These are phyloP conservation scores for Gyps fulvus DNA, from an alignment of 2,113 vertebrate genomes.

Conservation along the genomic window DNA sequence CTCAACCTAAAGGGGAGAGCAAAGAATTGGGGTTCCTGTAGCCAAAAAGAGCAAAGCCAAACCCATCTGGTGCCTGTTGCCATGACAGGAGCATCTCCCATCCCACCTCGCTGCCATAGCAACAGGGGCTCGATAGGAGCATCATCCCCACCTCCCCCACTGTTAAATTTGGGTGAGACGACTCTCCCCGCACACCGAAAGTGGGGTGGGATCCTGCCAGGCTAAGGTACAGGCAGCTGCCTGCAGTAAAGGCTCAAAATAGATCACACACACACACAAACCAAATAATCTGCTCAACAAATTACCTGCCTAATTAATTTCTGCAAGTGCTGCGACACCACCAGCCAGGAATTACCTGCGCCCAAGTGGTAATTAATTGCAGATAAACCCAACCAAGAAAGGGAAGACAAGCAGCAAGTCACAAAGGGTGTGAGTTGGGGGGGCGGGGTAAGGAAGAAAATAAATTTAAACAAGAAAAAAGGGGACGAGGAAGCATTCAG, in stretches of 20 bases:
- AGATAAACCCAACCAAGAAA: neutral
- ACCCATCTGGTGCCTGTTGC: neutral
- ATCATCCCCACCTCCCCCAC: neutral
- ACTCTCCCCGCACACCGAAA: neutral
- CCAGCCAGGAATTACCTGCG: neutral
- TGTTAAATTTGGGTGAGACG: neutral
- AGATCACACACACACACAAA: too few relatives aligned
- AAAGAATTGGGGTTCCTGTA: neutral
- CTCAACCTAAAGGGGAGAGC: neutral
- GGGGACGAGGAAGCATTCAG: neutral
- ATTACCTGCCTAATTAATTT: neutral
- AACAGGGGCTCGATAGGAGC: neutral
- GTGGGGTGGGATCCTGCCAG: rapidly evolving
- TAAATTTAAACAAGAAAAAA: neutral
- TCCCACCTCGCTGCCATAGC: neutral
- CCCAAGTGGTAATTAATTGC: neutral
- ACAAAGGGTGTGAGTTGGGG: neutral
- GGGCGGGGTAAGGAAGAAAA: neutral
- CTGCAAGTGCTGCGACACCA: neutral
- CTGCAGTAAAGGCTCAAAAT: neutral
- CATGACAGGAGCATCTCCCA: neutral
- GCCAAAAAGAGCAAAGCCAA: neutral
- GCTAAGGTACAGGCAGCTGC: neutral
- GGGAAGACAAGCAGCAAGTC: neutral
- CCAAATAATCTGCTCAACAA: neutral